Conservation (phyloP, 2,797 vertebrate species). For the Nyctibius grandis region DNA sequence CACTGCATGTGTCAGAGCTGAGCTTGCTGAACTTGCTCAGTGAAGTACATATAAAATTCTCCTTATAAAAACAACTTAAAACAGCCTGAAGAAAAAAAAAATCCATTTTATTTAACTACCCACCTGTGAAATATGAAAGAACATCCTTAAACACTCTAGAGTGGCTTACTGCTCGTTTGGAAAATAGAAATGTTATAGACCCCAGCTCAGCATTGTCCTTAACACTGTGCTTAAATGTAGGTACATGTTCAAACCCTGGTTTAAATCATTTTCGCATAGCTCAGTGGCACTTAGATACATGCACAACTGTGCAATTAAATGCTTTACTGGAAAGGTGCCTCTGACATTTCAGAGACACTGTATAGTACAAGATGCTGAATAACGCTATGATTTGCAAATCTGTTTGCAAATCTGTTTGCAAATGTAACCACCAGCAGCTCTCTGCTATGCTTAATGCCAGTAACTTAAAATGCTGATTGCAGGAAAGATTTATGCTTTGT, state of each 20-base stretch:
- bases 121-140: slow-evolving; percentile 40
- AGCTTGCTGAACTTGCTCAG: not conserved
- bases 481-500: not conserved
- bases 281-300: not conserved
- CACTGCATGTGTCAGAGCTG: not conserved
- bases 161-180: not conserved
- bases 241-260: not conserved
- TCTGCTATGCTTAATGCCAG: not conserved
- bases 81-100: not conserved
- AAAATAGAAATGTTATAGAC: not conserved
- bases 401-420: not conserved
- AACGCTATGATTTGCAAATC: not conserved
- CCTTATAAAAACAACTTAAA: slow-evolving; percentile 21
- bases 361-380: not conserved
- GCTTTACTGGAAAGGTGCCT: not conserved
- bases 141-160: slow-evolving; percentile 14
- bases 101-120: slow-evolving; percentile 31
- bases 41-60: slow-evolving; percentile 8
- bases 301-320: not conserved
- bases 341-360: not conserved
- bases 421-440: not conserved
- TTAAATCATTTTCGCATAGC: not conserved
- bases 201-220: not conserved
- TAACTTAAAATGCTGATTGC: not conserved
- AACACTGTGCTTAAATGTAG: not conserved